Percentiles rank a stretch among this genome's conserved stretches.
phyloP scores from a whole-genome alignment of 2,113 vertebrate genomes.

The Bothrops jararaca region DNA sequence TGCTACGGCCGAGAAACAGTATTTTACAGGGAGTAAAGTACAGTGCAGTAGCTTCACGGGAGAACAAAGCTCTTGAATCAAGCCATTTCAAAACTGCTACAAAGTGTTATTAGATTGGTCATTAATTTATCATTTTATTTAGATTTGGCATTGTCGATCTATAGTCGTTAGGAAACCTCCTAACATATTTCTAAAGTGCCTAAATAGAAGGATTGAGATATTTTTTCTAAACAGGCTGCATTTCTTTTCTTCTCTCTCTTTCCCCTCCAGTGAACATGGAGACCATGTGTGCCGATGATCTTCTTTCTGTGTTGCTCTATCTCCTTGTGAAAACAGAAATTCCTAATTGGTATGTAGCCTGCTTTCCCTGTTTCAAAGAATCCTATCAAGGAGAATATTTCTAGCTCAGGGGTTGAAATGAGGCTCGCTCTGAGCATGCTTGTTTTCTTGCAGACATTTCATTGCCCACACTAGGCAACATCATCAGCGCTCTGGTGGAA shows the following conservation, averaged over 20 bases:
- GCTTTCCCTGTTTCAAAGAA: background rate
- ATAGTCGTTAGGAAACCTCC: background rate
- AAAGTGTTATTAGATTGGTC: background rate
- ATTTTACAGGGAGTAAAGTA: background rate
- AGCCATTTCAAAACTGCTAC: background rate
- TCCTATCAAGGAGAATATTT: background rate
- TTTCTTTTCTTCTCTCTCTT: background rate
- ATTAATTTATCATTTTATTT: background rate
- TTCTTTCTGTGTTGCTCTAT: constrained; percentile 90
- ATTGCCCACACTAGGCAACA: background rate
- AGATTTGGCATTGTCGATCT: background rate
- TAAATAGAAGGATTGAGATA: background rate
- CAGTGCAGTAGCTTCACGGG: background rate
- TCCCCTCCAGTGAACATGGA: constrained; percentile 80
- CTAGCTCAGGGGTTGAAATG: background rate
- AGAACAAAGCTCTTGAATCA: background rate
- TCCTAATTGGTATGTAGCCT: constrained; percentile 87
- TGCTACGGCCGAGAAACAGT: too few relatives aligned
- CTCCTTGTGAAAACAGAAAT: constrained; percentile 95
- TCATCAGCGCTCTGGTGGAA: background rate
- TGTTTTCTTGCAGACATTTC: background rate
- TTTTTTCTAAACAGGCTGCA: background rate
- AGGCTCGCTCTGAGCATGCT: background rate
- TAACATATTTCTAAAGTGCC: background rate
- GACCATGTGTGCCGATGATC: constrained; percentile 91